phyloP scores from a whole-genome alignment of 2,888 invertebrate species.

The Alloscopus bannaensis region DNA sequence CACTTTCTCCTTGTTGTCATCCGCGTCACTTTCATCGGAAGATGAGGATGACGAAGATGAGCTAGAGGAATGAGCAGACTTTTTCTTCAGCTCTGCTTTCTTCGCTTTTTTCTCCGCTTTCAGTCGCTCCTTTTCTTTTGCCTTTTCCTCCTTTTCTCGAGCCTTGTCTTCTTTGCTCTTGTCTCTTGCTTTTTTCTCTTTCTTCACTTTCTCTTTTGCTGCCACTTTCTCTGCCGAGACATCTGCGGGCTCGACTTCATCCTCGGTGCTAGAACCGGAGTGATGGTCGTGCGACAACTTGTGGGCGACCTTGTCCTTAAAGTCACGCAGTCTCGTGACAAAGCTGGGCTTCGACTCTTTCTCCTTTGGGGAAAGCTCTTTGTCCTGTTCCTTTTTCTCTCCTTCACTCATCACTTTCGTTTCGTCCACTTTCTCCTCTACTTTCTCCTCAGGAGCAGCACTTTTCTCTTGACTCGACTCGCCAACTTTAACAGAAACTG shows the following conservation, averaged over 20 bases:
- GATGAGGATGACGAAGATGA: slow-evolving; percentile 57
- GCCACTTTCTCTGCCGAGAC: slow-evolving; percentile 30
- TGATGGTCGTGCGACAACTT: slow-evolving; percentile 66
- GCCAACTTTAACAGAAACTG: slow-evolving; percentile 26
- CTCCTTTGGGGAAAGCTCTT: slow-evolving; percentile 33
- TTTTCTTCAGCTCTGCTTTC: slow-evolving; percentile 60
- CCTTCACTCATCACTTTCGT: slow-evolving; percentile 20
- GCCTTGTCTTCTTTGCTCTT: slow-evolving; percentile 52
- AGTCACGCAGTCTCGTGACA: slow-evolving; percentile 68
- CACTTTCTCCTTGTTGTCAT: slow-evolving; percentile 51
- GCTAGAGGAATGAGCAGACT: slow-evolving; percentile 21
- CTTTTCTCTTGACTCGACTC: slow-evolving; percentile 19
- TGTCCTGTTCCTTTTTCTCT: slow-evolving; percentile 43
- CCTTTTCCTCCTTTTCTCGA: slow-evolving; percentile 47
- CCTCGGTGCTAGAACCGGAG: slow-evolving; percentile 54
- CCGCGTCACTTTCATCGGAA: slow-evolving; percentile 67
- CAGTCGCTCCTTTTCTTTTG: slow-evolving; percentile 53
- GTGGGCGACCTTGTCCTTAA: slow-evolving; percentile 70
- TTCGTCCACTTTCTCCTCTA: background rate
- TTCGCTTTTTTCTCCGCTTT: slow-evolving; percentile 61
- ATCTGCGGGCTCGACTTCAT: slow-evolving; percentile 53
- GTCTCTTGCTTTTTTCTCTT: slow-evolving; percentile 61
- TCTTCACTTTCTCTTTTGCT: slow-evolving; percentile 56
- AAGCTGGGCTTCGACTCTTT: slow-evolving; percentile 65
- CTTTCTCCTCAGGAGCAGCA: background rate